Percentiles rank a stretch among this genome's conserved stretches.
phyloP scores from a whole-genome alignment of 1,140 invertebrate species.

The Neodiprion virginianus region DNA sequence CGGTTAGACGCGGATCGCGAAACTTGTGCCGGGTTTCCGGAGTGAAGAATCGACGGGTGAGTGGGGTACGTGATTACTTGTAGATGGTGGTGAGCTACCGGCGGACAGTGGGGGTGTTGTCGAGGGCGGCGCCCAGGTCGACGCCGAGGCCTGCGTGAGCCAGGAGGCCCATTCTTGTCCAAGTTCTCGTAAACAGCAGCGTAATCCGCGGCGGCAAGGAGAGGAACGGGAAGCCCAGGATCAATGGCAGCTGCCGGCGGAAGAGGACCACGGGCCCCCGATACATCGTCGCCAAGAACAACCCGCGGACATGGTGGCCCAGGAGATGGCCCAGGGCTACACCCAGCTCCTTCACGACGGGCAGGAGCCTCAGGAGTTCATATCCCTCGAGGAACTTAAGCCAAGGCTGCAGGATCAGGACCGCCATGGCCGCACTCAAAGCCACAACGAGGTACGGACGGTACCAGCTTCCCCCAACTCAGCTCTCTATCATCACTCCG shows the following conservation, averaged over 20 bases:
- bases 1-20: too few relatives aligned
- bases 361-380: slow-evolving; percentile 51
- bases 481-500: slow-evolving; percentile 37
- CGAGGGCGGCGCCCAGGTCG: slow-evolving; percentile 38
- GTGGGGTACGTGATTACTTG: background rate
- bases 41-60: too few relatives aligned
- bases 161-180: slow-evolving; percentile 33
- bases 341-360: slow-evolving; percentile 50
- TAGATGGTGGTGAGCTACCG: slow-evolving; percentile 43
- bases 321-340: slow-evolving; percentile 54
- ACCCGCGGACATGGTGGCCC: slow-evolving; percentile 50
- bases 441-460: slow-evolving; percentile 19
- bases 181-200: slow-evolving; percentile 25
- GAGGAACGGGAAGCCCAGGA: slow-evolving; percentile 19
- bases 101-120: slow-evolving; percentile 42
- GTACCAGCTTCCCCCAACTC: background rate
- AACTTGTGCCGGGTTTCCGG: too few relatives aligned
- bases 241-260: slow-evolving; percentile 24
- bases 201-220: slow-evolving; percentile 21
- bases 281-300: slow-evolving; percentile 22
- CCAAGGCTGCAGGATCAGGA: slow-evolving; percentile 43
- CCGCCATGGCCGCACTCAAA: slow-evolving; percentile 30
- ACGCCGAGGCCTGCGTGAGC: slow-evolving; percentile 40
- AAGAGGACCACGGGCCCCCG: slow-evolving; percentile 26
- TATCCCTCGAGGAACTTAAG: slow-evolving; percentile 51